phyloP scores from a whole-genome alignment of 1,140 invertebrate genomes.

The Globodera rostochiensis region DNA sequence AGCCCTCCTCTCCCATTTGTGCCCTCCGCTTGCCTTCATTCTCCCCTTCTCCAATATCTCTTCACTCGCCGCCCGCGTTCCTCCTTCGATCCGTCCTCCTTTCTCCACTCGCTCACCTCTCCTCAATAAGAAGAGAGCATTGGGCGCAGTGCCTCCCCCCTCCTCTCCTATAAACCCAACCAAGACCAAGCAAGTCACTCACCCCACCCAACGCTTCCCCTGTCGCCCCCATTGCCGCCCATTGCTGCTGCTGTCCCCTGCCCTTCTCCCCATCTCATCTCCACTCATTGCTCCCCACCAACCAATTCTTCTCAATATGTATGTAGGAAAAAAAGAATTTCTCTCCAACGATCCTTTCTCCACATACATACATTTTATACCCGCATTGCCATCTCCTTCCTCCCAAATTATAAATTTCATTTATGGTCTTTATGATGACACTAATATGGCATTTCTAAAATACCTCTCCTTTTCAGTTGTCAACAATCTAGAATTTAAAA shows the following conservation, averaged over 20 bases:
- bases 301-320: conserved; percentile 5
- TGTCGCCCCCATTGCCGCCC: not conserved
- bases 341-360: not conserved
- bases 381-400: not conserved
- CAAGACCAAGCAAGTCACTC: conserved; percentile 4
- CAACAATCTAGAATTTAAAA: not conserved
- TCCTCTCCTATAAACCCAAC: not conserved
- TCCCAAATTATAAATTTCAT: too few species aligned
- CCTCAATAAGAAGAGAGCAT: not conserved
- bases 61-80: not conserved
- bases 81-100: not conserved
- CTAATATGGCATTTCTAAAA: not conserved
- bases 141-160: not conserved
- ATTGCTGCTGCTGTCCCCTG: not conserved
- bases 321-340: not conserved
- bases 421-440: too few species aligned
- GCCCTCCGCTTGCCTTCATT: not conserved
- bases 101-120: not conserved
- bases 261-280: conserved; percentile 1
- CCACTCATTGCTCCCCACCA: not conserved
- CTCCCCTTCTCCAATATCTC: not conserved
- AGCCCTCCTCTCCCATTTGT: not conserved
- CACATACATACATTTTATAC: not conserved
- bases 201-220: not conserved
- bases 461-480: not conserved